Evolutionary conservation across 2,888 invertebrate species (phyloP).

Genomic region (Masnerella sp.): DNA sequence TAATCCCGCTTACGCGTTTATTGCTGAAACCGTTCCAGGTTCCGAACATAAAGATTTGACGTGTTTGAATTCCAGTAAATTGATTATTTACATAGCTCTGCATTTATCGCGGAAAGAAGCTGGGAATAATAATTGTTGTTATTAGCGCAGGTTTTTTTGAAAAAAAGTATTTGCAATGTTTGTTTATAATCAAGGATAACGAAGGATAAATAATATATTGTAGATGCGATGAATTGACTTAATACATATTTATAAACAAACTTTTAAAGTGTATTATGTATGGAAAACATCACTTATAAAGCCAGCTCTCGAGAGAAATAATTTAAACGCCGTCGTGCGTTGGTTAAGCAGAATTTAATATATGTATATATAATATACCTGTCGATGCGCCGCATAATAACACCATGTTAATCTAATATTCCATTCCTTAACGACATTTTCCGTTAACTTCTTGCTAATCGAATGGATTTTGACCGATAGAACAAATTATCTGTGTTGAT

Average conservation of each 20-base stretch:
- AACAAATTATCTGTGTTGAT: slow-evolving; percentile 15
- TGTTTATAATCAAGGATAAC: too few relatives aligned
- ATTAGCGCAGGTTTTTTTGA: too few relatives aligned
- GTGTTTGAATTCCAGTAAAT: too few relatives aligned
- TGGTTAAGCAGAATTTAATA: slow-evolving; percentile 4
- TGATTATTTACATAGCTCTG: too few relatives aligned
- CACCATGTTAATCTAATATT: slow-evolving; percentile 20
- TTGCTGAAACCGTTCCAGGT: too few relatives aligned
- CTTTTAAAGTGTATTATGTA: neutral
- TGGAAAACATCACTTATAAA: neutral
- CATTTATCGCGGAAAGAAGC: too few relatives aligned
- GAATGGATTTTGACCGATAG: slow-evolving; percentile 4
- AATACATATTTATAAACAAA: neutral
- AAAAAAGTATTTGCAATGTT: too few relatives aligned
- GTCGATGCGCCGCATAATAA: slow-evolving; percentile 21
- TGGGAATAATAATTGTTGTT: too few relatives aligned
- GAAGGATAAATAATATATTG: neutral
- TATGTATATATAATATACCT: slow-evolving; percentile 25
- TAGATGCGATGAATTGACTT: neutral
- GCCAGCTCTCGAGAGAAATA: neutral
- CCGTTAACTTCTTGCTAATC: slow-evolving; percentile 26
- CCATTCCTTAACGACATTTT: slow-evolving; percentile 21
- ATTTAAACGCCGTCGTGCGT: neutral
- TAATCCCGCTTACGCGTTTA: too few relatives aligned
- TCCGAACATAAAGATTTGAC: too few relatives aligned